Base-by-base conservation (phyloP, 2,888 invertebrate species). In the Lacanobia wlatinum region DNA sequence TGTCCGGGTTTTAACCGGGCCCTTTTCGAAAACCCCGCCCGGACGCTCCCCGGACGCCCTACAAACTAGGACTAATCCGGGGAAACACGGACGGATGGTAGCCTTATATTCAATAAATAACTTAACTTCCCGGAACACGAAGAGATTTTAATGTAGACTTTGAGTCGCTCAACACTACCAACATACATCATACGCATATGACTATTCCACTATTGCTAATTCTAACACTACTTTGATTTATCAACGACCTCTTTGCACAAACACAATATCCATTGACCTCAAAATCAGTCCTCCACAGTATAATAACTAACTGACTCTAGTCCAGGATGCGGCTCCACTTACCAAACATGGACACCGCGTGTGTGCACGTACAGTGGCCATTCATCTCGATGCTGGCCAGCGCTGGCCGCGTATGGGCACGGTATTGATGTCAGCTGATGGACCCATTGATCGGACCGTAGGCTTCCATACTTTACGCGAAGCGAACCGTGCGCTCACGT, bases 361-460 rank as follows among this genome's bases (percentile, higher is more conserved):
- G 34, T 34, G 67, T 46, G 61, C 72, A 68, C 58, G 64, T 53
- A 64, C 73, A 70, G 70, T 70, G 60, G 56, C 68, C 50, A 64
- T 78, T 72, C 71, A 80, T 80, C 83, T 72, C 34, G 38, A 16
- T 12, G n/a, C 72, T 74, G 53, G 62, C 62, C 55, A 50, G 18
- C 40, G 70, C 53, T 63, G 59, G 76, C 73, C 75, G 70, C 5
- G 16, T 74, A 84, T 72, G 84, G 83, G 28, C 63, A 73, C 50
- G 56, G 75, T 78, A 84, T 84, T 76, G 43, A 70, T 80, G 80
- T 76, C 84, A 74, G 23, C 28, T 58, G 76, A 80, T 76, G 67
- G 59, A 14, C 52, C n/a, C 40, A 68, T 74, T 84, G 69, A 65
- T 80, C 56, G 40, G 10, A 61, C 73, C 70, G 83, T n/a, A n/a